These are phyloP conservation scores for Hypolimnas misippus DNA, from an alignment of 2,888 invertebrate species.

Conservation along the genomic window DNA sequence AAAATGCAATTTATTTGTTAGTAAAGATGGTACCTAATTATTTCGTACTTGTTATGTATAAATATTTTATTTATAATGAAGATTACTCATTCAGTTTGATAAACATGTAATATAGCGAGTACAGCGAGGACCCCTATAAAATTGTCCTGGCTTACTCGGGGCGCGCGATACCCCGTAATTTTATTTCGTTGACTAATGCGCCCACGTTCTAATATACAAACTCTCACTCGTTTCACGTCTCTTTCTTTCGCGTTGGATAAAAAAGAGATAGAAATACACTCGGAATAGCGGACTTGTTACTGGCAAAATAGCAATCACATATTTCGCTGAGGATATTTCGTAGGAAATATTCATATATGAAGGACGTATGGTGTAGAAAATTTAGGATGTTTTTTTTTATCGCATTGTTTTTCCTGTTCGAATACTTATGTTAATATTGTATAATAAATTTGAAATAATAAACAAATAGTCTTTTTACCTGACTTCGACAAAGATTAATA, in stretches of 20 bases:
- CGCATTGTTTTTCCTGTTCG: neutral
- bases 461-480: no score
- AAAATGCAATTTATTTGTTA: neutral
- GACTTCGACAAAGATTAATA: no score
- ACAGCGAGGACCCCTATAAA: constrained; percentile 30
- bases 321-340: neutral
- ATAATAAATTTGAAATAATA: no score
- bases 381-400: neutral
- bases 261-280: neutral
- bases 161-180: constrained; percentile 35
- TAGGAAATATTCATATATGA: neutral
- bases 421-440: neutral
- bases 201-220: constrained; percentile 30
- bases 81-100: neutral
- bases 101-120: constrained; percentile 7
- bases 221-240: neutral
- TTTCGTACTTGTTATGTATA: neutral
- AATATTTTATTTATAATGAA: neutral
- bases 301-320: constrained; percentile 11
- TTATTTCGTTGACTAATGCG: constrained; percentile 38
- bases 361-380: neutral
- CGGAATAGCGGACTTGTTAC: constrained; percentile 6
- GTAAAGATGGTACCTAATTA: neutral
- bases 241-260: neutral
- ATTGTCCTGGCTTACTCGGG: constrained; percentile 31